phyloP scores from a whole-genome alignment of 1,140 invertebrate genomes.

The Ips nitidus region DNA sequence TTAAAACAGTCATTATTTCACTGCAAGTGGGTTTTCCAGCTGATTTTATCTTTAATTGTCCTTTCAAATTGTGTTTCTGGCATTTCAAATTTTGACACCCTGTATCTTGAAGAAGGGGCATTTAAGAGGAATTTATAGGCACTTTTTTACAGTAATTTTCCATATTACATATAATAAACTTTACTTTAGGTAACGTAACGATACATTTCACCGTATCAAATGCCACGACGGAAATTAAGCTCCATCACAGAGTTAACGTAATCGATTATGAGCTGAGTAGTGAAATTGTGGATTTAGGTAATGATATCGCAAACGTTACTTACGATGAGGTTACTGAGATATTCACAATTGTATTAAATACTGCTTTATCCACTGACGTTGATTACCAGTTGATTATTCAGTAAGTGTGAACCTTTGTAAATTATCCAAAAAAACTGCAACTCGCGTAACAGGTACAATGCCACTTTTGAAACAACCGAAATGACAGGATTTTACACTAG shows the following conservation, averaged over 20 bases:
- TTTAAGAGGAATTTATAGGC: too few species aligned
- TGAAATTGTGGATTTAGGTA: background rate
- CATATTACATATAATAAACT: background rate
- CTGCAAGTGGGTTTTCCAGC: too few species aligned
- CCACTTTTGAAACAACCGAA: constrained; percentile 46
- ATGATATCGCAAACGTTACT: background rate
- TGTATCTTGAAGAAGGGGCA: too few species aligned
- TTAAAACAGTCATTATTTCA: too few species aligned
- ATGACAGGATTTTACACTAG: constrained; percentile 33
- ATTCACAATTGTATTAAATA: background rate
- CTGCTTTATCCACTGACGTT: background rate
- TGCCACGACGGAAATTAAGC: constrained; percentile 10
- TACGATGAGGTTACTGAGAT: constrained; percentile 21
- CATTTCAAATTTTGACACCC: too few species aligned
- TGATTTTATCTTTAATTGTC: too few species aligned
- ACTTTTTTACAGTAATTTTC: too few species aligned
- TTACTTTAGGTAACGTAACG: constrained; percentile 6
- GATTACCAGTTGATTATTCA: background rate
- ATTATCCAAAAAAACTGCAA: background rate
- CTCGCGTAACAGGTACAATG: constrained; percentile 8
- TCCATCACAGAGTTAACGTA: constrained; percentile 4
- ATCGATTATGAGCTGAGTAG: background rate
- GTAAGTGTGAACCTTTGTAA: background rate
- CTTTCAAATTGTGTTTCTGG: too few species aligned
- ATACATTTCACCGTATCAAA: constrained; percentile 13